Base-by-base conservation (phyloP, 1,140 invertebrate species). In the Pteromalus puparum region DNA sequence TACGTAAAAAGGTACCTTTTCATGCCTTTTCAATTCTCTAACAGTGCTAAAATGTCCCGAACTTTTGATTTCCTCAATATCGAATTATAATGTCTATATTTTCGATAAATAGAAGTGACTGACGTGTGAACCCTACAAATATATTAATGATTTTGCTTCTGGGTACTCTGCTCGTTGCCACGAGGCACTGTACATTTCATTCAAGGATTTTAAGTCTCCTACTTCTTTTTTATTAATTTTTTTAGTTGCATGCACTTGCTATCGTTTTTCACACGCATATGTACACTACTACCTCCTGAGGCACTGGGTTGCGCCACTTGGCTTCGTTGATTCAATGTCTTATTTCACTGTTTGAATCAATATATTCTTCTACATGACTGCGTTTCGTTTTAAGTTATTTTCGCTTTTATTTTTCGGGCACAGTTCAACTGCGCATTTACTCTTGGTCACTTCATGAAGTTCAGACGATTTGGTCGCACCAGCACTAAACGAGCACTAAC, bases 281-380 rank as follows among this genome's bases (percentile, higher is more conserved):
- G 26, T 83, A 83, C 84, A 85, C 83, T 78, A 73, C 79, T 86
- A 87, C 65, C 78, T 83, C 42, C 81, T 85, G 70, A 87, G 86
- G 86, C 84, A 87, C 84, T 85, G 79, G 77, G 65, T 65, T 83
- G 86, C 84, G 84, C 77, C 84, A 85, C 84, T 82, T 73, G 86
- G 84, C 84, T 83, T 87, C 65, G 65, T 84, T 82, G 81, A 83
- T 81, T 76, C 46, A 86, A 83, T 26, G 68, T 80, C 82, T 68
- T 73, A 78, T 83, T 86, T 75, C 76, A 82, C 68, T 83, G 12
- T 53, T 83, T 68, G 70, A 74, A 83, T 83, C 81, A 77, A 83
- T 86, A 75, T 80, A 86, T 75, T 86, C 61, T 76, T 34, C 26
- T 68, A 75, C 24, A 13, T 77, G 38, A 78, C 61, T 65, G 30